Base-by-base conservation (phyloP, 2,113 vertebrate species). In the Noturus placidus region DNA sequence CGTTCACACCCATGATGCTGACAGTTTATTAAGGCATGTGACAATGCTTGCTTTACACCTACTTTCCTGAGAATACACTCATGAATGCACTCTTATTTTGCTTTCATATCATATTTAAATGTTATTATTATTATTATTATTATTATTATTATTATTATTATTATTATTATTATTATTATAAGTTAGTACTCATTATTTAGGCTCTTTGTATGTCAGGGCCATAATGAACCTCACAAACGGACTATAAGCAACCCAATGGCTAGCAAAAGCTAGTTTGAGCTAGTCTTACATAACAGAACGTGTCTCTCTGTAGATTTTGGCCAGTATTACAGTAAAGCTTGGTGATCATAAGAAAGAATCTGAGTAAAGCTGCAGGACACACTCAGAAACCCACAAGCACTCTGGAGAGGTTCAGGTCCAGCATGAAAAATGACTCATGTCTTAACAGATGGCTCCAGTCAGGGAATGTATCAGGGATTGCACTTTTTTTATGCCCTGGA, bases 401-500 rank as follows among this genome's bases (percentile, higher is more conserved):
- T 77, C 89, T 89, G 63, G 76, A 42, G 83, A 65, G 78, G 83
- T 67, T 89, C 85, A 85, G 79, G 86, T 74, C 86, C 67, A 72
- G 81, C 86, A 87, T 87, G 89, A 89, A 89, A 87, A 87, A 84
- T 65, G 83, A 54, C 86, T 87, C 77, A 77, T 85, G 63, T 85
- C 86, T 82, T 65, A 84, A 79, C 83, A 87, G 88, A 56, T 82
- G 61, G 86, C 83, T 89, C 38, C 54, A 13, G 83, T 76, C 76
- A 69, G 74, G 77, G 77, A 87, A 54, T 82, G 46, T 77, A 56
- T 81, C 27, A 5, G 11, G 11, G 74, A 77, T 8, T 35, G 65
- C 50, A 59, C 82, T 46, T 78, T 89, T 85, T 82, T 87, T 77
- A 82, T 82, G 76, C 72, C 77, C 9, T 22, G 27, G 30, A 69